phyloP scores from a whole-genome alignment of 1,140 invertebrate genomes.

The Lamellibrachia luymesi region DNA sequence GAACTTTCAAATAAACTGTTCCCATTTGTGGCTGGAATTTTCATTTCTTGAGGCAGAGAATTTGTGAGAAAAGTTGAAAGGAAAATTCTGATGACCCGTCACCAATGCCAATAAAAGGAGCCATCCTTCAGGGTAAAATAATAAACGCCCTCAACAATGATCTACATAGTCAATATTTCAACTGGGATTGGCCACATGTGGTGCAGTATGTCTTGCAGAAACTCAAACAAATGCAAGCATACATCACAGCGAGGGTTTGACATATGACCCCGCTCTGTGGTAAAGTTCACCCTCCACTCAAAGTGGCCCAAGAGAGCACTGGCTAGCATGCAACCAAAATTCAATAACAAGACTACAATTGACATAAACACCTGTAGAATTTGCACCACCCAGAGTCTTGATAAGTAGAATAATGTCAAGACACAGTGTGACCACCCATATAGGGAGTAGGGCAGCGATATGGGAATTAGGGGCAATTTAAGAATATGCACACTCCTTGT shows the following conservation, averaged over 20 bases:
- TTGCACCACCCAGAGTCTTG: background rate
- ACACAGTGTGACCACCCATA: background rate
- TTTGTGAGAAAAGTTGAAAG: background rate
- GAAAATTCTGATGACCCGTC: background rate
- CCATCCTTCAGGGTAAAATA: slow-evolving; percentile 4
- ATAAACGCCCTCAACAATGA: background rate
- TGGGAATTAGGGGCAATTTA: background rate
- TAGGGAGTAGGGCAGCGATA: background rate
- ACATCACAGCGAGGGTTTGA: background rate
- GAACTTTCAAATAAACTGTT: background rate
- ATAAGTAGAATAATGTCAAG: background rate
- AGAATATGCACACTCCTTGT: background rate
- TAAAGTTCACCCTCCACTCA: background rate
- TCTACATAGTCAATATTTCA: background rate
- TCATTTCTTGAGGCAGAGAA: background rate
- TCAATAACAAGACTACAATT: background rate
- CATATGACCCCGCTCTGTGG: background rate
- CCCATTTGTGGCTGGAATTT: background rate
- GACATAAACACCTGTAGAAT: background rate
- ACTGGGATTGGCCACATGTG: background rate
- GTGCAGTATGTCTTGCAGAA: background rate
- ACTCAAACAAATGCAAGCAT: background rate
- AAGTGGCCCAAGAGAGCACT: background rate
- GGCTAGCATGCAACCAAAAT: background rate
- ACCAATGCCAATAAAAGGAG: background rate